Percentiles rank a stretch among this genome's conserved stretches.
Evolutionary conservation across 2,113 vertebrate genomes (phyloP).

Genomic region (mouse (Mus musculus)): DNA sequence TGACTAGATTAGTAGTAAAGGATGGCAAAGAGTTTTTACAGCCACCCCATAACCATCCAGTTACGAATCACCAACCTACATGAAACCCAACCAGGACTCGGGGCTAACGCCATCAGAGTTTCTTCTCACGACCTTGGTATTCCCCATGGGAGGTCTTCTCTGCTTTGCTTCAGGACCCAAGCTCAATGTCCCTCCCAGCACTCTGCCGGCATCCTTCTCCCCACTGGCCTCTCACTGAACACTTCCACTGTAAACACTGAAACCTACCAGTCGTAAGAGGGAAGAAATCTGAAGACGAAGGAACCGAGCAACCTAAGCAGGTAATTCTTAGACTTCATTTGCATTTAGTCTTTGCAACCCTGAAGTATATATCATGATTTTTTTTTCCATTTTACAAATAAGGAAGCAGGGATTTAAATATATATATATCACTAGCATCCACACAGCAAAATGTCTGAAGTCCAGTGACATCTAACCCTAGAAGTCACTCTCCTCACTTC

Average conservation of each 20-base stretch:
- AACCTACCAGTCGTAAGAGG: neutral
- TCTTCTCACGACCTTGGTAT: neutral
- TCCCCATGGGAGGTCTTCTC: neutral
- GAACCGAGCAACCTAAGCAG: neutral
- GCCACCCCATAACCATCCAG: neutral
- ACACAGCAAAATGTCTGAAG: neutral
- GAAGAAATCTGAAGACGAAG: neutral
- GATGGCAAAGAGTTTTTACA: neutral
- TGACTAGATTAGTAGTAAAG: neutral
- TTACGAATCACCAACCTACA: neutral
- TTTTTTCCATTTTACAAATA: conserved; percentile 18
- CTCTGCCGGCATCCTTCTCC: neutral
- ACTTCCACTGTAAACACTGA: neutral
- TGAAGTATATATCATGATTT: neutral
- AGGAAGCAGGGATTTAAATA: neutral
- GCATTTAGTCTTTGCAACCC: neutral
- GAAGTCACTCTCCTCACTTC: neutral
- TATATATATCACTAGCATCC: neutral
- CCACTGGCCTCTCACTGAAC: neutral
- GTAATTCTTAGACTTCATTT: neutral
- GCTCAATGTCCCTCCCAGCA: neutral
- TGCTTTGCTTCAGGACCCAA: neutral
- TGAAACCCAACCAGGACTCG: neutral
- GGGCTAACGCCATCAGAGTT: neutral
- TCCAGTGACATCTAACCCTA: neutral